Conservation (phyloP, 2,113 vertebrate genomes). For the Narcine bancroftii region DNA sequence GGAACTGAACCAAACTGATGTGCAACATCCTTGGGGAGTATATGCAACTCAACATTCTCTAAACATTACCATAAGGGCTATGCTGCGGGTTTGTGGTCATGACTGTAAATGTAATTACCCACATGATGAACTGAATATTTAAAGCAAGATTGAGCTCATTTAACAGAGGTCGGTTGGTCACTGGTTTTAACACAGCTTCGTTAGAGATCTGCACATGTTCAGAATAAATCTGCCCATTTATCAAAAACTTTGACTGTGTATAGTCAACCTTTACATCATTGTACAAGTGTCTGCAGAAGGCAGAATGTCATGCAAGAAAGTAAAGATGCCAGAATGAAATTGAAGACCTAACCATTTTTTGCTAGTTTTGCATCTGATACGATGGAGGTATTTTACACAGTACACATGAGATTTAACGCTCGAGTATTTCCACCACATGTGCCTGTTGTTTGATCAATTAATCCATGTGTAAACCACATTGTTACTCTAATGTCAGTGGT, state of each 20-base stretch:
- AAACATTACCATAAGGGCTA: not conserved
- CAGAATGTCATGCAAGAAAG: not conserved
- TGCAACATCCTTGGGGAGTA: not conserved
- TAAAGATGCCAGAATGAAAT: not conserved
- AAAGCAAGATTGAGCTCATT: not conserved
- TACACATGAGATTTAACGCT: not conserved
- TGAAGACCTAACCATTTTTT: not conserved
- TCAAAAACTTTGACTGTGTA: not conserved
- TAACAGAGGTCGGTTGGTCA: not conserved
- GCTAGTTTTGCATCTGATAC: not conserved
- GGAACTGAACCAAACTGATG: not conserved
- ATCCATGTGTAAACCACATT: not conserved
- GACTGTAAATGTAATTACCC: not conserved
- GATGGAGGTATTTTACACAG: not conserved
- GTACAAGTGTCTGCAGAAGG: not conserved
- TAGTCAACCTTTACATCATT: not conserved
- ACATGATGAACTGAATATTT: constrained; percentile 26
- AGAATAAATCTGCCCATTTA: not conserved
- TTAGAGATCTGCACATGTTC: not conserved
- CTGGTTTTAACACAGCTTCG: not conserved
- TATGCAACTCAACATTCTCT: not conserved
- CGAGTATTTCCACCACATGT: not conserved
- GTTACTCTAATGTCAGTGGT: not conserved
- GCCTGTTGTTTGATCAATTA: not conserved
- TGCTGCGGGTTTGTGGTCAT: not conserved